phyloP scores from a whole-genome alignment of 2,888 invertebrate genomes.

The Metacarcinus magister region DNA sequence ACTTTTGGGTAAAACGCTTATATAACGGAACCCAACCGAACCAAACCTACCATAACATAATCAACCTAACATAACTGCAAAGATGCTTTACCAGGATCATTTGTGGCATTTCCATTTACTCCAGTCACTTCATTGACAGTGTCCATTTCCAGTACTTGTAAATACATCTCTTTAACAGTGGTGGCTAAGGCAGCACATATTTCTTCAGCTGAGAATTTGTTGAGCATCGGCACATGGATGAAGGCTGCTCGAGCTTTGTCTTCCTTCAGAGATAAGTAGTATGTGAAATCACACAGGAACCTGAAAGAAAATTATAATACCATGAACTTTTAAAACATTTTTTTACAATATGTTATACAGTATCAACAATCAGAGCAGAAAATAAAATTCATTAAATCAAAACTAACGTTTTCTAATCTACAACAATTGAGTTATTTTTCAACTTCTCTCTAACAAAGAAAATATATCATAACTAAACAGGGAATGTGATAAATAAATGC shows the following conservation, averaged over 20 bases:
- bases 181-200: constrained; percentile 87
- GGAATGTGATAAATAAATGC: too few relatives aligned
- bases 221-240: constrained; percentile 91
- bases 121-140: neutral
- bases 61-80: too few relatives aligned
- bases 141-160: constrained; percentile 69
- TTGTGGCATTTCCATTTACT: neutral
- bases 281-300: constrained; percentile 93
- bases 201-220: constrained; percentile 87
- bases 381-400: neutral
- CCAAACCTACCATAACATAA: too few relatives aligned
- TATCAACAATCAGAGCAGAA: neutral
- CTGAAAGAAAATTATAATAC: constrained; percentile 68
- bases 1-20: too few relatives aligned
- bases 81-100: too few relatives aligned
- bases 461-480: too few relatives aligned
- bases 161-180: constrained; percentile 76
- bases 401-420: neutral
- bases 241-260: constrained; percentile 88
- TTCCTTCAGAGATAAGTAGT: constrained; percentile 90
- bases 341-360: neutral
- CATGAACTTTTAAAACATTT: neutral
- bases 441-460: too few relatives aligned
- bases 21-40: too few relatives aligned
- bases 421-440: too few relatives aligned